Evolutionary conservation across 1,140 invertebrate species (phyloP), one percentile per base, ranked within the genome.

Genomic region (Drosophila repleta): DNA sequence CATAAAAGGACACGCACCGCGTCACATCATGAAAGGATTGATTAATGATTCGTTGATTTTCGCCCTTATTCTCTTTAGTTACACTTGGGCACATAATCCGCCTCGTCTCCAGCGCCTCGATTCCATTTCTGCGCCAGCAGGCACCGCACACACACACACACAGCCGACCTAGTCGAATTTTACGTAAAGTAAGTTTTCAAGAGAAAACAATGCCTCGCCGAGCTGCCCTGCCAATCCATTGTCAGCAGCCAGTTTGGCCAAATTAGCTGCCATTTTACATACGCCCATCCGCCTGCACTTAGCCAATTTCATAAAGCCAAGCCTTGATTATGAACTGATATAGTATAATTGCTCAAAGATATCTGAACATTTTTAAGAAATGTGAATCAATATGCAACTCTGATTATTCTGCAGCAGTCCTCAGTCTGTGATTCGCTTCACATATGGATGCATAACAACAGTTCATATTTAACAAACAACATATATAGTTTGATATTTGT

Each of bases 11-110:
- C 90, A 91, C 90, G 90, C 90, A 91, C 90, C 90, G 90, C 90
- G 79, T 90, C 90, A 90, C 90, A 91, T 91, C 90, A 91, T 91
- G 90, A 91, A 91, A 91, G 90, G 90, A 91, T 91, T 91, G 90
- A 91, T 91, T 91, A 91, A 91, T 91, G 90, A 91, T 91, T 91
- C 90, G 79, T 91, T 91, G 90, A 91, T 91, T 91, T 90, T 90
- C 90, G 90, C 90, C 90, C 90, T 91, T 91, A 91, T 91, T 90
- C 90, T 87, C 90, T 90, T 90, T 90, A 90, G 89, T 90, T 90
- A 90, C 90, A 90, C 84, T 90, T 90, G 85, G 85, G 81, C 85
- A 90, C 81, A 88, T 88, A 88, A 88, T 88, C 79, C 84, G 72
- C 83, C 75, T 88, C 83, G 68, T 76, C 75, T 82, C 87, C 78